phyloP scores from a whole-genome alignment of 1,140 invertebrate genomes.

The Drosophila repletoides region DNA sequence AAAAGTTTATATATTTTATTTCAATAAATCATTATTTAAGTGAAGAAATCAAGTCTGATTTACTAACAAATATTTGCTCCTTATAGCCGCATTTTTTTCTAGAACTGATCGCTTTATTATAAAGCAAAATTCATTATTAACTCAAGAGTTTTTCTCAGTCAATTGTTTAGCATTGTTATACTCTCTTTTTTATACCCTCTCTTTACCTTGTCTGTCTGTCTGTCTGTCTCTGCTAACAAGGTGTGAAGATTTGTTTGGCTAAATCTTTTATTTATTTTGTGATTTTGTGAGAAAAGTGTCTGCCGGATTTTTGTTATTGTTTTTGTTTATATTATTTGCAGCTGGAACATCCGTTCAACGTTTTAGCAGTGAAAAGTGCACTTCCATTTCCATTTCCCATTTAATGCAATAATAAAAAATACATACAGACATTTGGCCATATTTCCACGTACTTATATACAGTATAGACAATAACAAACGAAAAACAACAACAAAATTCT shows the following conservation, averaged over 20 bases:
- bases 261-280: not conserved
- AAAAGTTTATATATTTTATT: too few relatives aligned
- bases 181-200: too few relatives aligned
- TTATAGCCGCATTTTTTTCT: too few relatives aligned
- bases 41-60: too few relatives aligned
- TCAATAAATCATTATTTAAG: too few relatives aligned
- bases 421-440: conserved; percentile 1
- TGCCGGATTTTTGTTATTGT: not conserved
- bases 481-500: conserved; percentile 79
- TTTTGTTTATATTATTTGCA: not conserved
- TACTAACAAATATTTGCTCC: too few relatives aligned
- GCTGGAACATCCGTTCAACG: conserved; percentile 9
- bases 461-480: conserved; percentile 40
- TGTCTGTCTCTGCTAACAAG: not conserved
- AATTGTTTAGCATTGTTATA: too few relatives aligned
- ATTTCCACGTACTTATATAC: conserved; percentile 69
- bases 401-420: conserved; percentile 5
- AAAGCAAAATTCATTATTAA: too few relatives aligned
- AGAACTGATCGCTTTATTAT: too few relatives aligned
- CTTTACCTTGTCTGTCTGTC: not conserved
- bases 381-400: conserved; percentile 3
- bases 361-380: not conserved
- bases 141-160: too few relatives aligned
- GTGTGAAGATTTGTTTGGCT: conserved; percentile 3
- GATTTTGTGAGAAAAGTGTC: conserved; percentile 9